Evolutionary conservation across 2,113 vertebrate species (phyloP), one percentile per base, ranked within the genome.

Genomic region (Cairina moschata): DNA sequence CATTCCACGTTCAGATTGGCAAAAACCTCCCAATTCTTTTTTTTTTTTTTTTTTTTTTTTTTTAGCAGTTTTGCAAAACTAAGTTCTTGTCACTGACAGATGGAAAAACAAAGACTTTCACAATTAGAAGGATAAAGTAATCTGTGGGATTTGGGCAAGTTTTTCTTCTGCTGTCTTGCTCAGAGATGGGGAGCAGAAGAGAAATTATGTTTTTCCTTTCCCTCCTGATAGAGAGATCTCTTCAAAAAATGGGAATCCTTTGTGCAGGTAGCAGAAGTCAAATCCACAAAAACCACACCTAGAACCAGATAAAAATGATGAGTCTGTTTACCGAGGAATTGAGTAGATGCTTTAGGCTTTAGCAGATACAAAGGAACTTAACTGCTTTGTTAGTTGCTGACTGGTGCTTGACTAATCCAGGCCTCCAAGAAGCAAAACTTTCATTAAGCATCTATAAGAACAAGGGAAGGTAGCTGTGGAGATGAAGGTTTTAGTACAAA

Each of bases 71-170:
- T 94, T 87, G 38, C 58, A 89, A 94, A 96, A 77, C 93, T 58
- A 62, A 83, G 73, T 88, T 92, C 90, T 93, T 92, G 83, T 88
- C 81, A 77, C 77, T 91, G 86, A 94, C 93, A 95, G 95, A 97
- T 95, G 86, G 95, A 84, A 92, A 96, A 95, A 88, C 91, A 94
- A 93, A 73, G 86, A 82, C 29, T 79, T 92, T 42, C 79, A 82
- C 83, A 92, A 87, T 94, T 87, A 87, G 40, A 17, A 69, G 29
- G 66, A 77, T 44, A 84, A 82, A 89, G 32, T 73, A 91, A 94
- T 89, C 72, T 3, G 22, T 54, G 25, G 83, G 50, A 78, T 84
- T 88, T 72, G 31, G 10, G 28, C 52, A 48, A 80, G n/a, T 21
- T 82, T 94, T 93, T 68, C 69, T 90, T 81, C 62, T 31, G 11